Evolutionary conservation across 2,888 invertebrate genomes (phyloP), one percentile per base, ranked within the genome.

Genomic region (Eupithecia abbreviata): DNA sequence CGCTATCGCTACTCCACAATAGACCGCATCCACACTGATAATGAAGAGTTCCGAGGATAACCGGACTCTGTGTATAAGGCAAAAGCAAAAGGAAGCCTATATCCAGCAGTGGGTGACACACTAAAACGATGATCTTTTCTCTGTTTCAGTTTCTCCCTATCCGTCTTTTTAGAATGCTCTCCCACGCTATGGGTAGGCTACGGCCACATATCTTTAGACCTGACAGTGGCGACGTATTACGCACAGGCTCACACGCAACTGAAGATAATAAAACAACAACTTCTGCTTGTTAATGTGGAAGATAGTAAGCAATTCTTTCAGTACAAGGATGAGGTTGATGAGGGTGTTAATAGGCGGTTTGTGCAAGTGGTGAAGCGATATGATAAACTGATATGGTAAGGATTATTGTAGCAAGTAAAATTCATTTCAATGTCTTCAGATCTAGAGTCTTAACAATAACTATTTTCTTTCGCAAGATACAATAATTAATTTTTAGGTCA

Each of bases 161-260:
- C 86, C 12, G 81, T 86, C 4, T 0, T 85, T 0, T 2, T 84
- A 41, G 85, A 89, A 84, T 69, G 82, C 6, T 47, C 69, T 3
- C 81, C 85, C 0, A 0, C 86, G 0, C 45, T 81, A 2, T 89
- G 88, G 89, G 74, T 77, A 6, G 88, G 85, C 3, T 84, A 79
- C 51, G 89, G 88, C 0, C 89, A 90, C 73, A 30, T 89, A 15
- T 49, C 80, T 0, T 18, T 88, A 3, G 90, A 91, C 71, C 82
- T 82, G 49, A 73, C 87, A 2, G 77, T 89, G 4, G 82, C 83
- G 3, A 82, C 85, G 2, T 89, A 87, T 77, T 90, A 87, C 75
- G 82, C 87, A 4, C 89, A 90, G 73, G 85, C 86, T 15, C 85
- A 83, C 73, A 81, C 85, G 2, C 90, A 90, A 79, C 55, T 90